Conservation (phyloP, 2,113 vertebrate species). For the Colossoma macropomum region DNA sequence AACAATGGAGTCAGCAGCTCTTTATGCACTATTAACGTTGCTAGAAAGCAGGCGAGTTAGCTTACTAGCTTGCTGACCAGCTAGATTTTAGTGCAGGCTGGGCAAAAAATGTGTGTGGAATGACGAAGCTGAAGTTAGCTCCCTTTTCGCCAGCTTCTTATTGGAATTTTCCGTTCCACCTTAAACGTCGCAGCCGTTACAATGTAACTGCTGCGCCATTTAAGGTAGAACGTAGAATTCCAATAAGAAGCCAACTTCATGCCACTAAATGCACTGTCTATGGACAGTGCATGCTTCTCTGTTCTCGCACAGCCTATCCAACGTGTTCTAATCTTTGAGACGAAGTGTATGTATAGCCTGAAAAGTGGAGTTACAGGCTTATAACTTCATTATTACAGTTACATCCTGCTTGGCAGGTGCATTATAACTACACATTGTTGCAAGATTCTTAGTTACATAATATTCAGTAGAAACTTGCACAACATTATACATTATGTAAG, state of each 20-base stretch:
- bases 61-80: constrained; percentile 44
- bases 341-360: too few species aligned
- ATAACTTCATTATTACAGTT: too few species aligned
- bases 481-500: too few species aligned
- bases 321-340: too few species aligned
- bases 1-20: constrained; percentile 77
- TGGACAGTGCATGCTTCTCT: background rate
- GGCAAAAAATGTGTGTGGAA: too few species aligned
- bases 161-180: background rate
- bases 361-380: too few species aligned
- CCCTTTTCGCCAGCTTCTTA: background rate
- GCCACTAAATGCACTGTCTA: background rate
- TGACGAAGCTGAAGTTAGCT: too few species aligned
- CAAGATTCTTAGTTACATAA: too few species aligned
- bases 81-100: too few species aligned
- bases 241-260: background rate
- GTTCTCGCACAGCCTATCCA: background rate
- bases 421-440: too few species aligned
- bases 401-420: too few species aligned
- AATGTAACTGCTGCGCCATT: background rate
- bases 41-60: constrained; percentile 47
- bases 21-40: constrained; percentile 8
- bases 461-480: too few species aligned
- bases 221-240: background rate
- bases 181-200: background rate